Base-by-base conservation (phyloP, 2,888 invertebrate species). In the Drosophila aldrichi region DNA sequence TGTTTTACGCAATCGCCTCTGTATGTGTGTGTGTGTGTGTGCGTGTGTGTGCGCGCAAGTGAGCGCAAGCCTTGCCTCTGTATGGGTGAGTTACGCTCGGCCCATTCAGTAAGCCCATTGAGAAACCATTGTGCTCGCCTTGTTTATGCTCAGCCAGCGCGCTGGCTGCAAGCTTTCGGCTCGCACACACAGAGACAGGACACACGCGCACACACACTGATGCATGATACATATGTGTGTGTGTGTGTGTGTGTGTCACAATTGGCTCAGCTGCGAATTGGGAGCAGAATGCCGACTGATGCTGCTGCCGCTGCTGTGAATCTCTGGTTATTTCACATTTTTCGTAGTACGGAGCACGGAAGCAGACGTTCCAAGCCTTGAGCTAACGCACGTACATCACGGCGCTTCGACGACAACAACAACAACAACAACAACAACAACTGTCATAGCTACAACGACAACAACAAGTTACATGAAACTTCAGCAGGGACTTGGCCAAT, bases 311-410 rank as follows among this genome's bases (percentile, higher is more conserved):
- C 59, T 70, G 82, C 77, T 70, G 74, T 68, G 76, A 74, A 74
- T 88, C 77, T 80, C 58, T 46, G 48, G 70, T 55, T 64, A 66
- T 57, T 61, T 80, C 78, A 83, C 86, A 83, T 81, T 88, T 70
- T 69, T 62, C 70, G 68, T 74, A 77, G 64, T 65, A 72, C 71
- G 58, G 67, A 70, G 81, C 77, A 68, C 63, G 81, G 66, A 70
- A 79, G 66, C 73, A 77, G 82, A 82, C 82, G 81, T 70, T 63
- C 44, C 46, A 55, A 63, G 68, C 61, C 55, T 51, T 43, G 34
- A 51, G 43, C 48, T 40, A 63, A 64, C 66, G 64, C 84, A 78
- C 62, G 79, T 76, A 79, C 63, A 65, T 57, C 64, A 66, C 56
- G 77, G 62, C 56, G 71, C 68, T 54, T 74, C 25, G 56, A 25